Evolutionary conservation across 2,888 invertebrate genomes (phyloP), one percentile per base, ranked within the genome.

Genomic region (Cactoblastis cactorum): DNA sequence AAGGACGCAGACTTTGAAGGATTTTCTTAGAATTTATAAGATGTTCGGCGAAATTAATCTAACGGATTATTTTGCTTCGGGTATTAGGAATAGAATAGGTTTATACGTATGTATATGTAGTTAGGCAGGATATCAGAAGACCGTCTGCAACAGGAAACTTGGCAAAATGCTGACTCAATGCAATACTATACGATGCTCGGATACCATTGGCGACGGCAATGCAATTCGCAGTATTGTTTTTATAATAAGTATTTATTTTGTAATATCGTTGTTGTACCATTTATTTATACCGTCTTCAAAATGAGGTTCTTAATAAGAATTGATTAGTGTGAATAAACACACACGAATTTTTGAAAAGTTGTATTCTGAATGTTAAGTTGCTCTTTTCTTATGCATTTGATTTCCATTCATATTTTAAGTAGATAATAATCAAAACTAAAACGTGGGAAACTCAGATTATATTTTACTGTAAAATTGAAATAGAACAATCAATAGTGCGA

Each of bases 401-500:
- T n/a, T n/a, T n/a, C n/a, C n/a, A n/a, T n/a, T n/a, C n/a, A n/a
- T n/a, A n/a, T n/a, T n/a, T n/a, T n/a, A n/a, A n/a, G n/a, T n/a
- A n/a, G n/a, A n/a, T n/a, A n/a, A n/a, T n/a, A n/a, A n/a, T n/a
- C n/a, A n/a, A n/a, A n/a, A n/a, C n/a, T n/a, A n/a, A n/a, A n/a
- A n/a, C n/a, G n/a, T n/a, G n/a, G n/a, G n/a, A n/a, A n/a, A n/a
- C n/a, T n/a, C n/a, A n/a, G 18, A 19, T 11, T 39, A 28, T 15
- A 24, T 14, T 43, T 28, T 24, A 15, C 15, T 41, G 28, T 17
- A 32, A 65, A 59, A 67, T 71, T 70, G 59, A 65, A 73, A 72
- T 67, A 61, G 22, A 61, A 64, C 76, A 80, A 83, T 84, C 83
- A 78, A 81, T 81, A 77, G 77, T 71, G 71, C 73, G 81, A 86